These are phyloP conservation scores for Discoglossus pictus DNA, from an alignment of 2,797 vertebrate genomes.

Conservation along the genomic window DNA sequence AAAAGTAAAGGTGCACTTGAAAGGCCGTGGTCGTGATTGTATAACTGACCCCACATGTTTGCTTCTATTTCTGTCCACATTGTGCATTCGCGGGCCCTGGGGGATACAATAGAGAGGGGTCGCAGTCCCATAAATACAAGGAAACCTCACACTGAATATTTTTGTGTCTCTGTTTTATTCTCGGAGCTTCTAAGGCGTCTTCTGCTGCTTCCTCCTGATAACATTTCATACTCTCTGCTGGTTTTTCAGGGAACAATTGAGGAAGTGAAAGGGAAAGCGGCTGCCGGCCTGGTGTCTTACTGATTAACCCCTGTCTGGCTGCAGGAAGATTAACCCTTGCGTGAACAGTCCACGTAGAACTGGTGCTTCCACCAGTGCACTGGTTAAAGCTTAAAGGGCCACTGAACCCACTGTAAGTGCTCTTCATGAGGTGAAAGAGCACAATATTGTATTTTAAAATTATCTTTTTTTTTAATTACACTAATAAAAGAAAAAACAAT, in stretches of 20 bases:
- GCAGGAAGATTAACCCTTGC: no score
- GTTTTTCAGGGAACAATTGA: no score
- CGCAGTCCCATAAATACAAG: neutral
- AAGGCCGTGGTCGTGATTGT: neutral
- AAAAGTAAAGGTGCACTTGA: conserved; percentile 2
- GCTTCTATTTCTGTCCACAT: conserved; percentile 1
- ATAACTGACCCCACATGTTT: neutral
- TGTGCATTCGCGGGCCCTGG: neutral
- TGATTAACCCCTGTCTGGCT: neutral
- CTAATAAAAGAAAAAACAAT: no score
- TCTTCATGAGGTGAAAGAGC: no score
- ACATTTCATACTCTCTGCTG: neutral
- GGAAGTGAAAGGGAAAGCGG: no score
- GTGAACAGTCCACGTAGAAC: no score
- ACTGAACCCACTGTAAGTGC: no score
- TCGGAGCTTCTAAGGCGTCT: conserved; percentile 4
- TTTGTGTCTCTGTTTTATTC: conserved; percentile 4
- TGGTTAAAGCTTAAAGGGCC: no score
- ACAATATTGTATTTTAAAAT: no score
- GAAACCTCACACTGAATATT: conserved; percentile 2
- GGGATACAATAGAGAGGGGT: neutral
- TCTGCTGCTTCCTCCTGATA: conserved; percentile 38
- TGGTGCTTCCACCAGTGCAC: no score
- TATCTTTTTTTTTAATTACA: no score
- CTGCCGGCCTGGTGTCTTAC: neutral